These are phyloP conservation scores for Chrysolophus pictus DNA, from an alignment of 2,797 vertebrate species.

Conservation along the genomic window DNA sequence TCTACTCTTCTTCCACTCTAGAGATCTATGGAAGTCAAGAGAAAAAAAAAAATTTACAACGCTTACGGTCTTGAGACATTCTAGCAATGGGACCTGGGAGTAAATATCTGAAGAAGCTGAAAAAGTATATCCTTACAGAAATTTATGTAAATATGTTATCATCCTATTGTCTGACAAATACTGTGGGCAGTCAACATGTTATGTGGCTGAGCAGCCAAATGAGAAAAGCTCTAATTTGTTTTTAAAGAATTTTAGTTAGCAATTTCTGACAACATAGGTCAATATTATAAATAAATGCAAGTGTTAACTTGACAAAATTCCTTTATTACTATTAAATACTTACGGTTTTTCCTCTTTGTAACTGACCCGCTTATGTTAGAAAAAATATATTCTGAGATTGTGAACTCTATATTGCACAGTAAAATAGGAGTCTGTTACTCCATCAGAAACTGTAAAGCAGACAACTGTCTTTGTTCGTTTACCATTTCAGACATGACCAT, in stretches of 20 bases:
- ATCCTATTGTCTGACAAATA: background rate
- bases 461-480: background rate
- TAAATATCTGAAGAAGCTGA: background rate
- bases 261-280: background rate
- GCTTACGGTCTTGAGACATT: background rate
- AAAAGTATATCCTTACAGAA: background rate
- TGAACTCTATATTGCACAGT: background rate
- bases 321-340: slow-evolving; percentile 19
- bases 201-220: background rate
- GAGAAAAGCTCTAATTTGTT: background rate
- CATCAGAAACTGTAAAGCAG: background rate
- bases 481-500: background rate
- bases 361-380: background rate
- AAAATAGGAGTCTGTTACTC: background rate
- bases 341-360: background rate
- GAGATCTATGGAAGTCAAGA: background rate
- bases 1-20: background rate
- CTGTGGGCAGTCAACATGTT: background rate
- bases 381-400: background rate
- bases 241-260: background rate
- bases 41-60: background rate
- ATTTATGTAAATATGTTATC: background rate
- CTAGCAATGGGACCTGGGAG: background rate
- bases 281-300: background rate
- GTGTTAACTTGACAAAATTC: background rate